Base-by-base conservation (phyloP, 2,113 vertebrate genomes). In the Otolemur garnettii region DNA sequence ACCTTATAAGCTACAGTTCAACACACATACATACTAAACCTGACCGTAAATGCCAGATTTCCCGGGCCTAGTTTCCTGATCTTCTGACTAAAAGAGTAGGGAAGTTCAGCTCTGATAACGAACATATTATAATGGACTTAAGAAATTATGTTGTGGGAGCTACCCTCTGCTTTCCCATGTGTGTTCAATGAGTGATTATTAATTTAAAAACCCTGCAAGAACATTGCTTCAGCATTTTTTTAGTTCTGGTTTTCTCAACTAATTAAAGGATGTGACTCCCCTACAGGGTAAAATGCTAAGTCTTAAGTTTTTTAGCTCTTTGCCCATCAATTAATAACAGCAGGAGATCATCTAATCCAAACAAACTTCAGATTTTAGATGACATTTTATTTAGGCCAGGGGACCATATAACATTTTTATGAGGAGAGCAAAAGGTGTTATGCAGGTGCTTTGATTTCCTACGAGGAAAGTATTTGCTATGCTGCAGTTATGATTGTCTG, bases 231-330 rank as follows among this genome's bases (percentile, higher is more conserved):
- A 15, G 30, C n/a, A 45, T 72, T 92, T 50, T 50, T 90, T 95
- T 60, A 71, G 78, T 95, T n/a, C n/a, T 91, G 80, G 21, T 93
- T 96, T 93, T 91, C 33, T 89, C 60, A 95, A 45, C 24, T 91
- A 82, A 96, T 93, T 72, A 81, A 86, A 95, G 26, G 55, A 57
- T 45, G 33, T 33, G 60, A 50, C 33, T 79, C 38, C 78, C 30
- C 12, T 80, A 22, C 21, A 42, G 66, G 64, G 75, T 86, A 66
- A 75, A 96, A 90, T 60, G 55, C 10, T 90, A 68, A 69, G 33
- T 78, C 28, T 93, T 91, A 69, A 80, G 38, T 89, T 75, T 89
- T 75, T 93, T 38, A 77, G 33, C 15, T 89, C 42, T 94, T 69
- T 89, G 50, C 59, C 35, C 19, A 77, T 85, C 57, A 94, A 71